These are phyloP conservation scores for Nesometra sesokonis DNA, from an alignment of 35 echinoderm and acorn worm species.

Conservation along the genomic window DNA sequence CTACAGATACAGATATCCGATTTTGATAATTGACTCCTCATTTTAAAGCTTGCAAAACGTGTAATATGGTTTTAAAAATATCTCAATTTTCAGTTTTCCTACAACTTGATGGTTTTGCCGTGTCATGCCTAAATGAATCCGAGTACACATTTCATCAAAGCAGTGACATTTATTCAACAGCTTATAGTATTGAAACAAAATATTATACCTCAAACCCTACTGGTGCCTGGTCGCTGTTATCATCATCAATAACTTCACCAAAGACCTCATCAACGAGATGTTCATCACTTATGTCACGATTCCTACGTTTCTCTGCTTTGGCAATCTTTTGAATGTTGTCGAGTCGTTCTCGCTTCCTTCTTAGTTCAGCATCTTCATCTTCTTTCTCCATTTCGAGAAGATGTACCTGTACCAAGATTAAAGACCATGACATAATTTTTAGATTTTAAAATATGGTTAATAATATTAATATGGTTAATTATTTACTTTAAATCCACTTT, in stretches of 20 bases:
- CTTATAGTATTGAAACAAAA: neutral
- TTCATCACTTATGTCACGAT: constrained; percentile 34
- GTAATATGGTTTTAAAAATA: no score
- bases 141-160: no score
- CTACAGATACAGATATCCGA: no score
- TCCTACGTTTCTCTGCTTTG: constrained; percentile 37
- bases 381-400: constrained; percentile 52
- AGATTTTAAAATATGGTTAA: no score
- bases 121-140: no score
- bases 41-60: no score
- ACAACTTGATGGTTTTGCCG: no score
- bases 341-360: constrained; percentile 41
- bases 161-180: neutral
- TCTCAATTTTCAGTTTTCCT: no score
- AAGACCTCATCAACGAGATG: constrained; percentile 83
- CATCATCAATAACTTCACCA: constrained; percentile 6
- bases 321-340: constrained; percentile 42
- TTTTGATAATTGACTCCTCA: no score
- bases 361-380: constrained; percentile 29
- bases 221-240: constrained; percentile 14
- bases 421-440: no score
- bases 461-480: no score
- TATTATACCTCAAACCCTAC: constrained; percentile 65
- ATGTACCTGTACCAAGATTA: constrained; percentile 41
- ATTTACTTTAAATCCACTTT: no score